Percentiles rank a stretch among this genome's conserved stretches.
Conservation (phyloP, 2,888 invertebrate genomes). For the Gari tellinella region DNA sequence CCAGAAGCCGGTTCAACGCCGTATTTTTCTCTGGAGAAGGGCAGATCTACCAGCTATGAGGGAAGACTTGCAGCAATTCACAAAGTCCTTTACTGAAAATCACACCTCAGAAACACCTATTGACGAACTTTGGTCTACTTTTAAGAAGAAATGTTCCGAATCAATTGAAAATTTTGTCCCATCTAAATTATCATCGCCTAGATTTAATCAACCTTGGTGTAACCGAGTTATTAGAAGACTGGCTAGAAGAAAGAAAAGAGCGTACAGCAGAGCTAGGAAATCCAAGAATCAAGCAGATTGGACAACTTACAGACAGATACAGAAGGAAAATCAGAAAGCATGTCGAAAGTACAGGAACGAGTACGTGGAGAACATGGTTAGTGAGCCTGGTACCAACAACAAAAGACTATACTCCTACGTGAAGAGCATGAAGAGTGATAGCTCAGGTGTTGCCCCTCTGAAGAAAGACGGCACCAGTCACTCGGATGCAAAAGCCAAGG, state of each 20-base stretch:
- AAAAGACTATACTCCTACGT: slow-evolving; percentile 18
- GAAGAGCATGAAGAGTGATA: slow-evolving; percentile 12
- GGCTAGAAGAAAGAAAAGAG: slow-evolving; percentile 23
- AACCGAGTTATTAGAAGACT: slow-evolving; percentile 5
- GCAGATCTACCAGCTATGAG: slow-evolving; percentile 15
- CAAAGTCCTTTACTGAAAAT: not conserved
- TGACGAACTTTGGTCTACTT: slow-evolving; percentile 8
- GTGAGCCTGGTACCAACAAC: not conserved
- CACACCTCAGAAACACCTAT: slow-evolving; percentile 1
- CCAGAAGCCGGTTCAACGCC: slow-evolving; percentile 22
- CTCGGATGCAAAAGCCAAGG: slow-evolving; percentile 1
- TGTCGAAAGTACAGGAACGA: slow-evolving; percentile 6
- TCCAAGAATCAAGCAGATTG: slow-evolving; percentile 4
- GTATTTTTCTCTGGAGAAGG: slow-evolving; percentile 18
- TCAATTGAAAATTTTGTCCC: slow-evolving; percentile 12
- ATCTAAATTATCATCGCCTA: slow-evolving; percentile 12
- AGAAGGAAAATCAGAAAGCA: slow-evolving; percentile 9
- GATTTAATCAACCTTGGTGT: slow-evolving; percentile 1
- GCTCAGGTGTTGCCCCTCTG: slow-evolving; percentile 9
- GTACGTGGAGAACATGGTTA: slow-evolving; percentile 7
- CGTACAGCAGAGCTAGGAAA: slow-evolving; percentile 4
- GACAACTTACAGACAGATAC: slow-evolving; percentile 1
- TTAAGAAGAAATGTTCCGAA: slow-evolving; percentile 2
- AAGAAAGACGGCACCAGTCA: slow-evolving; percentile 8
- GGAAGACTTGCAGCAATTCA: slow-evolving; percentile 11